Conservation (phyloP, 1,140 invertebrate genomes). For the Leptinotarsa undecemlineata region DNA sequence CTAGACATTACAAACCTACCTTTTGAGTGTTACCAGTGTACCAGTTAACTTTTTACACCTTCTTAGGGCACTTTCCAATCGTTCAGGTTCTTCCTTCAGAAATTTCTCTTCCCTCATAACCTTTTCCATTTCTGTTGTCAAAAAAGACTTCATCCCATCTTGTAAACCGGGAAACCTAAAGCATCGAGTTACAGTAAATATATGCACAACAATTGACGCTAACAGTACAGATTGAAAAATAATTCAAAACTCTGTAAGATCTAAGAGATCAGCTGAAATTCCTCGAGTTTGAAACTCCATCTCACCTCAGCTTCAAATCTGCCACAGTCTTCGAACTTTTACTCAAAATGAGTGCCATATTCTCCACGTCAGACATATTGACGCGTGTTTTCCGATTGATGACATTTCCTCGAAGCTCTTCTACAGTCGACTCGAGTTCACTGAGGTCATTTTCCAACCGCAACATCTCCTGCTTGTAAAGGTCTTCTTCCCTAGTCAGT, state of each 20-base stretch:
- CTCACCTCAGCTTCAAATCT: constrained; percentile 79
- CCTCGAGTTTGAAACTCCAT: too few species aligned
- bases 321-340: constrained; percentile 79
- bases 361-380: constrained; percentile 95
- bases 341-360: constrained; percentile 90
- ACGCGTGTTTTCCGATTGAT: constrained; percentile 93
- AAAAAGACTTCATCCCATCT: constrained; percentile 83
- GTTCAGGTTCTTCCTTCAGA: constrained; percentile 92
- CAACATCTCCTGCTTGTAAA: constrained; percentile 89
- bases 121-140: constrained; percentile 92
- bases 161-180: constrained; percentile 82
- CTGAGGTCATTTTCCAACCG: constrained; percentile 90
- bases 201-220: not conserved
- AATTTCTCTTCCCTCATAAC: constrained; percentile 94
- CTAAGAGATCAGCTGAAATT: too few species aligned
- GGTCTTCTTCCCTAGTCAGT: constrained; percentile 77
- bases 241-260: too few species aligned
- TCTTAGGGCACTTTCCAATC: constrained; percentile 85
- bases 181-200: not conserved
- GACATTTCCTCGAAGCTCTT: constrained; percentile 91
- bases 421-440: constrained; percentile 91
- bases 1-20: constrained; percentile 62
- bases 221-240: too few species aligned
- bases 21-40: constrained; percentile 93
- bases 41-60: constrained; percentile 96